Percentiles rank a stretch among this genome's conserved stretches.
Conservation (phyloP, 2,113 vertebrate genomes). For the Scopus umbretta region DNA sequence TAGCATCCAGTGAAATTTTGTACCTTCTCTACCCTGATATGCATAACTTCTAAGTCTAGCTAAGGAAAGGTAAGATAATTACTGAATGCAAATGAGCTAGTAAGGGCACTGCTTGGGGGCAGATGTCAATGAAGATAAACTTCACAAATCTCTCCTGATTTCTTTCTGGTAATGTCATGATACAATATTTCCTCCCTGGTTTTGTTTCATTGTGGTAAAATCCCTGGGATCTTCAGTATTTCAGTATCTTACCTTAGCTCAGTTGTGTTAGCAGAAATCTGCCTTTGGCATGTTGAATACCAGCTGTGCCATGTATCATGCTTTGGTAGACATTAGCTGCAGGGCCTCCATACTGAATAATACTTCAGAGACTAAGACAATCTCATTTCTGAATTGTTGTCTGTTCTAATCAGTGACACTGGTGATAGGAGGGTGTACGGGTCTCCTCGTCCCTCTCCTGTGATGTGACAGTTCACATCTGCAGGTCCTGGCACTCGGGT, state of each 20-base stretch:
- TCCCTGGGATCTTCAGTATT: neutral
- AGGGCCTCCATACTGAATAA: neutral
- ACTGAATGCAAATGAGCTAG: neutral
- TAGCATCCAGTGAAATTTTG: constrained; percentile 29
- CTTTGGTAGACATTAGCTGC: neutral
- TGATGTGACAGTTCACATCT: neutral
- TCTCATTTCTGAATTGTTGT: neutral
- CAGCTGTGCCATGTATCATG: neutral
- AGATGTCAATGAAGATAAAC: neutral
- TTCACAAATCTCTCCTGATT: neutral
- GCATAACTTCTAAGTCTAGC: constrained; percentile 15
- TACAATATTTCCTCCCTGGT: neutral
- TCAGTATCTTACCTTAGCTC: neutral
- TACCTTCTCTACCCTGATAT: constrained; percentile 36
- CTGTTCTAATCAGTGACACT: neutral
- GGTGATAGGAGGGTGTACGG: neutral
- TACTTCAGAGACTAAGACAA: neutral
- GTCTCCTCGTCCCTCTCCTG: neutral
- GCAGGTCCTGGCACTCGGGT: neutral
- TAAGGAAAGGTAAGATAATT: neutral
- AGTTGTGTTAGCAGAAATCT: neutral
- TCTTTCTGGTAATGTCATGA: neutral
- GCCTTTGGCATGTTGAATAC: neutral
- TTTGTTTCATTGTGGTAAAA: neutral
- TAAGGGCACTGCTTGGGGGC: neutral